Conservation (phyloP, 1,140 invertebrate genomes). For the Tigriopus japonicus region DNA sequence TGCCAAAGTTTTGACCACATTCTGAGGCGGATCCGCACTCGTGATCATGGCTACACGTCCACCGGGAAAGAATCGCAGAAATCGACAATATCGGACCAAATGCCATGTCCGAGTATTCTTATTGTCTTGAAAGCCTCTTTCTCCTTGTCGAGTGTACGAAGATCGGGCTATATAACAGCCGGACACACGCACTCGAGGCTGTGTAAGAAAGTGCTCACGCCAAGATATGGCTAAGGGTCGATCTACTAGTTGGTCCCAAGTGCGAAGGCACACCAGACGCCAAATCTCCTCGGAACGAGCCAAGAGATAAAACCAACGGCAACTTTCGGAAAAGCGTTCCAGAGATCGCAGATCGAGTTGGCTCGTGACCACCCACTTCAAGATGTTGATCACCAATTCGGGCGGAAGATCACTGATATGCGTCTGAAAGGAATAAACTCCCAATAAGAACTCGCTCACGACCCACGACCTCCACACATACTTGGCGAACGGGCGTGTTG, state of each 20-base stretch:
- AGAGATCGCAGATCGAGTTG: constrained; percentile 29
- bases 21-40: neutral
- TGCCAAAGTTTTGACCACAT: no score
- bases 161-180: constrained; percentile 31
- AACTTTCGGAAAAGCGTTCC: constrained; percentile 28
- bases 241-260: constrained; percentile 19
- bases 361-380: constrained; percentile 29
- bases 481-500: no score
- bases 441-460: no score
- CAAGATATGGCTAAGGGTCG: constrained; percentile 17
- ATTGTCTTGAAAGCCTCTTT: constrained; percentile 26
- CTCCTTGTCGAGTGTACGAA: constrained; percentile 28
- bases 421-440: constrained; percentile 16
- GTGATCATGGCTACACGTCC: constrained; percentile 18
- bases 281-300: constrained; percentile 29
- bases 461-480: no score
- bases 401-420: constrained; percentile 29
- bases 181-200: constrained; percentile 27
- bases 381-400: constrained; percentile 29
- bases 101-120: constrained; percentile 28
- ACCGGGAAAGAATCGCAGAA: constrained; percentile 30
- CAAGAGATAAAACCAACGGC: constrained; percentile 30
- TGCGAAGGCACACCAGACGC: constrained; percentile 26
- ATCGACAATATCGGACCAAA: constrained; percentile 30
- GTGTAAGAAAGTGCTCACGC: constrained; percentile 29